A percentile compares a stretch with the other conserved stretches of the same genome.
Conservation (phyloP, 1,140 invertebrate genomes). For the Tyrophagus putrescentiae region DNA sequence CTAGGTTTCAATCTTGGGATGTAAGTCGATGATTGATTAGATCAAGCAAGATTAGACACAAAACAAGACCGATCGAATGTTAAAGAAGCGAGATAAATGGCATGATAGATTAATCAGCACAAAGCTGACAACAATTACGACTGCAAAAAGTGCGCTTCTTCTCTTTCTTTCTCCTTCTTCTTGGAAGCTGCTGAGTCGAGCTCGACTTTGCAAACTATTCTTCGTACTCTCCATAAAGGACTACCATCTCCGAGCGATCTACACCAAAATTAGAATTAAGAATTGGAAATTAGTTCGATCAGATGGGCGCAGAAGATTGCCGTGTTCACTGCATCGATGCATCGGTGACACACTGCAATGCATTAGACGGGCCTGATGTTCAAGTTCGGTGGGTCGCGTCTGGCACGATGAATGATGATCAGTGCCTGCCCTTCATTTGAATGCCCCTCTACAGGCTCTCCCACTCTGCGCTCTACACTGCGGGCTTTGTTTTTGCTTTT, state of each 20-base stretch:
- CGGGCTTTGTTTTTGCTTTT: neutral
- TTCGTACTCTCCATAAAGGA: too few species aligned
- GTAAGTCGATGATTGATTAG: constrained; percentile 16
- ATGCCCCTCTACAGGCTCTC: neutral
- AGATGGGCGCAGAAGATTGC: too few species aligned
- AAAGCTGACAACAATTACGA: too few species aligned
- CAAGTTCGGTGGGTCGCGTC: neutral
- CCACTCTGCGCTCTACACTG: too few species aligned
- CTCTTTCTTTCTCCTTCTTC: too few species aligned
- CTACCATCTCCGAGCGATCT: too few species aligned
- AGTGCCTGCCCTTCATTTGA: constrained; percentile 3
- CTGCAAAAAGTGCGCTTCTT: too few species aligned
- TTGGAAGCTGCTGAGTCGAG: too few species aligned
- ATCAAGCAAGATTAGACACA: constrained; percentile 11
- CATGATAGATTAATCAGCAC: constrained; percentile 16
- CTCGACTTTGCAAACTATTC: too few species aligned
- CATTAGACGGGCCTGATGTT: neutral
- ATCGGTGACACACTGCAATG: constrained; percentile 12
- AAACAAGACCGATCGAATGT: constrained; percentile 15
- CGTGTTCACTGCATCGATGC: too few species aligned
- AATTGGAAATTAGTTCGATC: constrained; percentile 13
- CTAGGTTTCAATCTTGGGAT: neutral
- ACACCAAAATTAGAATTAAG: constrained; percentile 10
- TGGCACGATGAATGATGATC: constrained; percentile 6
- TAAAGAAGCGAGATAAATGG: constrained; percentile 11